Conservation (phyloP, 2,113 vertebrate genomes). For the Manacus vitellinus region DNA sequence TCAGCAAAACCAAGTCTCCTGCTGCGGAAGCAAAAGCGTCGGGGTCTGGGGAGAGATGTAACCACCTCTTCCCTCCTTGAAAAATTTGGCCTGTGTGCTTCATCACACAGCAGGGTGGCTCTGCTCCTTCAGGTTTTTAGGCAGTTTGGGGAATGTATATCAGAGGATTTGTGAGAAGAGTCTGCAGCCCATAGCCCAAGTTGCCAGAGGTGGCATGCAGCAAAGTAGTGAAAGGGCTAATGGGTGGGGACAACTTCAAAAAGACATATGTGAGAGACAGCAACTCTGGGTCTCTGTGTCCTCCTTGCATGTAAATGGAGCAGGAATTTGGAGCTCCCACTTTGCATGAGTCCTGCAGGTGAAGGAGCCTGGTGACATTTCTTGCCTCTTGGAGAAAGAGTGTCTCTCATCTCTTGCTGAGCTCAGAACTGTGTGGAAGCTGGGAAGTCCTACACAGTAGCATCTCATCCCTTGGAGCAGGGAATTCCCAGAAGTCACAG, state of each 20-base stretch:
- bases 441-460: not conserved
- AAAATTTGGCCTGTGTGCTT: not conserved
- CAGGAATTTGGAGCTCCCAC: not conserved
- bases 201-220: not conserved
- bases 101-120: accelerated
- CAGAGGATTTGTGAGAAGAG: not conserved
- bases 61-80: not conserved
- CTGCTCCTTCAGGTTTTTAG: not conserved
- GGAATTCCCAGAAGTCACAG: not conserved
- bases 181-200: accelerated
- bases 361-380: not conserved
- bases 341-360: not conserved
- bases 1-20: not conserved
- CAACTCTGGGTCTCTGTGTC: not conserved
- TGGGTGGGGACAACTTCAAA: not conserved
- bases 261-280: accelerated
- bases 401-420: not conserved
- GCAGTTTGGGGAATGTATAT: not conserved
- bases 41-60: accelerated
- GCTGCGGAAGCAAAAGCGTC: accelerated
- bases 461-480: not conserved
- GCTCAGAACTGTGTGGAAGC: not conserved
- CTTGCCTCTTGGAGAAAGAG: not conserved
- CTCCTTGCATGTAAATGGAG: not conserved
- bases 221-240: not conserved